Evolutionary conservation across 2,113 vertebrate genomes (phyloP).

Genomic region (Brienomyrus brachyistius): DNA sequence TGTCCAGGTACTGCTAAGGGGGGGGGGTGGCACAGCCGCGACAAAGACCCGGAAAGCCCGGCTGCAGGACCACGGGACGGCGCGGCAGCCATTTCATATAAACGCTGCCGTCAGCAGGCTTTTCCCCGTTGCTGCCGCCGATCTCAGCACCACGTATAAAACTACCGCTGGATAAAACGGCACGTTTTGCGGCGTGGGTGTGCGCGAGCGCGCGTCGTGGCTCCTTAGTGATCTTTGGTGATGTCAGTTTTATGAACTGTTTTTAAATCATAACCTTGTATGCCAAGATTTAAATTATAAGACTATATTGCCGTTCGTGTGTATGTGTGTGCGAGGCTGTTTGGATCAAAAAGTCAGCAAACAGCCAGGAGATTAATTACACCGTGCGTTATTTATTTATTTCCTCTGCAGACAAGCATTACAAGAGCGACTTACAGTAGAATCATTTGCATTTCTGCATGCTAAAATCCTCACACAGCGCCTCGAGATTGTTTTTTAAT

Average conservation of each 20-base stretch:
- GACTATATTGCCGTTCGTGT: not conserved
- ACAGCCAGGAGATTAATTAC: not conserved
- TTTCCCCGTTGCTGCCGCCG: not conserved
- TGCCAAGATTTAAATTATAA: not conserved
- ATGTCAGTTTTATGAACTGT: not conserved
- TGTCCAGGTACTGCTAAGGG: not conserved
- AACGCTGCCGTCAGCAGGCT: not conserved
- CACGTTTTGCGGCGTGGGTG: not conserved
- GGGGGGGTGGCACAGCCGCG: not conserved
- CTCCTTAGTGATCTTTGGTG: not conserved
- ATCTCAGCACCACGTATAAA: not conserved
- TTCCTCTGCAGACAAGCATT: not conserved
- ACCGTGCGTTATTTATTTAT: not conserved
- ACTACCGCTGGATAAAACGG: not conserved
- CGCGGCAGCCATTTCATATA: not conserved
- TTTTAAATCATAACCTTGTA: not conserved
- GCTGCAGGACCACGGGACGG: not conserved
- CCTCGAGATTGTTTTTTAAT: not conserved
- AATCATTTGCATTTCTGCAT: not conserved
- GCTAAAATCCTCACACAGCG: not conserved
- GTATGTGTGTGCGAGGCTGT: not conserved
- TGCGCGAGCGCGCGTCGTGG: not conserved
- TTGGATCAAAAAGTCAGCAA: slow-evolving; percentile 4
- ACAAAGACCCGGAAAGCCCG: not conserved
- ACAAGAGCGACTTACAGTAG: not conserved